A percentile compares a stretch with the other conserved stretches of the same genome.
Conservation (phyloP, 1,140 invertebrate genomes). For the Gonatopus flavifemur region DNA sequence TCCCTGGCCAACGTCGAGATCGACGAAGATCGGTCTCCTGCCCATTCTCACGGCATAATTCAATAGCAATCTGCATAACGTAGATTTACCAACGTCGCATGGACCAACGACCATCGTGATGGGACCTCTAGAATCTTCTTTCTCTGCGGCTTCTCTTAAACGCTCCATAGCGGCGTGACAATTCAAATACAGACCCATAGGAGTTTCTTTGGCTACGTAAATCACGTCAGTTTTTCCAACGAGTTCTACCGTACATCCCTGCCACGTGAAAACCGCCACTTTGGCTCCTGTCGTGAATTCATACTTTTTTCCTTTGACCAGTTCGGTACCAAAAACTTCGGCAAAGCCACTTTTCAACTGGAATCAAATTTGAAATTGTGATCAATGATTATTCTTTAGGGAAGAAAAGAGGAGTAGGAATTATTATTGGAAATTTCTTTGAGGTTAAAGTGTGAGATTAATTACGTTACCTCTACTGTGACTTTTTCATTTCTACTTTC, state of each 20-base stretch:
- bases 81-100: conserved; percentile 95
- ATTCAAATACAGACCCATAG: conserved; percentile 95
- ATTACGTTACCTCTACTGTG: conserved; percentile 69
- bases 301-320: conserved; percentile 92
- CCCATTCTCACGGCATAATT: conserved; percentile 93
- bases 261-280: conserved; percentile 95
- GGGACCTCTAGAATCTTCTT: conserved; percentile 73
- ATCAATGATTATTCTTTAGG: neutral
- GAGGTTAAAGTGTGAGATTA: neutral
- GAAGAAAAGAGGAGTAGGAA: neutral
- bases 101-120: conserved; percentile 93
- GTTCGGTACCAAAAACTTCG: conserved; percentile 96
- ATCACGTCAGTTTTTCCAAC: conserved; percentile 87
- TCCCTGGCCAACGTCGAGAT: conserved; percentile 96
- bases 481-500: conserved; percentile 87
- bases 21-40: conserved; percentile 85
- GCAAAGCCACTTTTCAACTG: conserved; percentile 85
- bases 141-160: conserved; percentile 77
- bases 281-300: conserved; percentile 89
- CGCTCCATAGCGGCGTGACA: conserved; percentile 92
- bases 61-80: conserved; percentile 83
- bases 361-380: conserved; percentile 21
- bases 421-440: neutral
- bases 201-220: conserved; percentile 94
- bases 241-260: conserved; percentile 85